Evolutionary conservation across 2,888 invertebrate species (phyloP).

Genomic region (Acrocyrtus sp.): DNA sequence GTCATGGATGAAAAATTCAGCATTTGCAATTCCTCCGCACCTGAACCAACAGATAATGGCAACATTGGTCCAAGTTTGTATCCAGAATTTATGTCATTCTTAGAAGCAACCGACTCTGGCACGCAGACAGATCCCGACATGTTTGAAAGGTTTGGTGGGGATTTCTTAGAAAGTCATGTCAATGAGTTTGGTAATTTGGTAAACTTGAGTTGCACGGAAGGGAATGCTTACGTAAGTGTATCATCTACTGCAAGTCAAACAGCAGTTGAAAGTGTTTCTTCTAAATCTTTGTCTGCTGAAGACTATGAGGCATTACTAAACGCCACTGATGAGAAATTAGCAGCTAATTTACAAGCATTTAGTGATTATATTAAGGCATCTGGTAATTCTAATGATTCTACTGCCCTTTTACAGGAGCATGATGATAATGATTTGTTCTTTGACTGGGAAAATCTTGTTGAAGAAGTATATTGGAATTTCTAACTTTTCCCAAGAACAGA

Average conservation of each 20-base stretch:
- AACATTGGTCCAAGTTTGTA: constrained; percentile 15
- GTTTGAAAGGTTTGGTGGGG: constrained; percentile 20
- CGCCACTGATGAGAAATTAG: constrained; percentile 11
- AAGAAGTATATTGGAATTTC: constrained; percentile 36
- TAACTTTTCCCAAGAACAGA: neutral
- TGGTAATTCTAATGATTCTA: neutral
- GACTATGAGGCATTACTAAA: constrained; percentile 38
- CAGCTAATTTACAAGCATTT: neutral
- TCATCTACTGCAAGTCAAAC: constrained; percentile 49
- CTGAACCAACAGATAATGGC: neutral
- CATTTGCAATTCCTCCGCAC: neutral
- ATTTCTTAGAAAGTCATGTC: constrained; percentile 24
- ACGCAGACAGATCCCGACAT: constrained; percentile 47
- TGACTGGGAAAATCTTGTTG: constrained; percentile 46
- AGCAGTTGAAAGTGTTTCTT: constrained; percentile 25
- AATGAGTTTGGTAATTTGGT: constrained; percentile 14
- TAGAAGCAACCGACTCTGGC: constrained; percentile 38
- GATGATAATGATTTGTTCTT: constrained; percentile 12
- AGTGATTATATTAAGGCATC: constrained; percentile 17
- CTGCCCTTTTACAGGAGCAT: neutral
- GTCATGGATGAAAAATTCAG: no score
- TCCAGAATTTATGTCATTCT: constrained; percentile 37
- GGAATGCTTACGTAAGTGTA: constrained; percentile 33
- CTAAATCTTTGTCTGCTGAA: constrained; percentile 39
- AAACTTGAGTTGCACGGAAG: neutral